Conservation (phyloP, 2,113 vertebrate species). For the Pavo muticus region DNA sequence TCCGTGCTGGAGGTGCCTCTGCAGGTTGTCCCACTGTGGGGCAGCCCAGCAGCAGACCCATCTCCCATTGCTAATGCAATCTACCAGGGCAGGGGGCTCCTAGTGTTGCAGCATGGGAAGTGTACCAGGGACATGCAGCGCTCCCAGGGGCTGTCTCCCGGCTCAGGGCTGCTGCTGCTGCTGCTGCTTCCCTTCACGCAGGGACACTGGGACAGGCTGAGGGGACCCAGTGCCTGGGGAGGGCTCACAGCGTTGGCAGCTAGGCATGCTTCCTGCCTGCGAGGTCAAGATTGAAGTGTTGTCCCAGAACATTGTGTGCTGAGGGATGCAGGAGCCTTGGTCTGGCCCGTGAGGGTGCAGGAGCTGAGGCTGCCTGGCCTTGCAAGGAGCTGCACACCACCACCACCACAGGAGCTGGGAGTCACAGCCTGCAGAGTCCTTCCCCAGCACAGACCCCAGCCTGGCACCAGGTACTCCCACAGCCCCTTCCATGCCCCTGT, state of each 20-base stretch:
- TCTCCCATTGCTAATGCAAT: neutral
- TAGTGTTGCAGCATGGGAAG: neutral
- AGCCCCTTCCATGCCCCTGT: neutral
- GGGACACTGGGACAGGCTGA: neutral
- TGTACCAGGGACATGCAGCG: neutral
- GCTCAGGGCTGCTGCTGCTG: neutral
- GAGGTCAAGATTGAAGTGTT: neutral
- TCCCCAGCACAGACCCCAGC: too few relatives aligned
- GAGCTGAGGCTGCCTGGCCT: neutral
- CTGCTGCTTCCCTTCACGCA: neutral
- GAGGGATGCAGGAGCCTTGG: neutral
- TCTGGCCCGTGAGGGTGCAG: fast-evolving
- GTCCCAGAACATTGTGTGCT: fast-evolving
- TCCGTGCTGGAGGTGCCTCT: too few relatives aligned
- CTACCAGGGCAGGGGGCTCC: neutral
- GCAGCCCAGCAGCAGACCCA: neutral
- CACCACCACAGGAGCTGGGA: neutral
- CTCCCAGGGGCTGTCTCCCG: neutral
- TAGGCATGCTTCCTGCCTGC: neutral
- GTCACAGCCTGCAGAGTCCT: neutral
- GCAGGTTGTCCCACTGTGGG: neutral
- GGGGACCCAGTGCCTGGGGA: fast-evolving
- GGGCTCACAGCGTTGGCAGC: neutral
- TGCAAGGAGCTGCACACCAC: fast-evolving
- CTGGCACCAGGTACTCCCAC: neutral